A percentile compares a stretch with the other conserved stretches of the same genome.
phyloP scores from a whole-genome alignment of 2,113 vertebrate genomes.

The Butorides virescens region DNA sequence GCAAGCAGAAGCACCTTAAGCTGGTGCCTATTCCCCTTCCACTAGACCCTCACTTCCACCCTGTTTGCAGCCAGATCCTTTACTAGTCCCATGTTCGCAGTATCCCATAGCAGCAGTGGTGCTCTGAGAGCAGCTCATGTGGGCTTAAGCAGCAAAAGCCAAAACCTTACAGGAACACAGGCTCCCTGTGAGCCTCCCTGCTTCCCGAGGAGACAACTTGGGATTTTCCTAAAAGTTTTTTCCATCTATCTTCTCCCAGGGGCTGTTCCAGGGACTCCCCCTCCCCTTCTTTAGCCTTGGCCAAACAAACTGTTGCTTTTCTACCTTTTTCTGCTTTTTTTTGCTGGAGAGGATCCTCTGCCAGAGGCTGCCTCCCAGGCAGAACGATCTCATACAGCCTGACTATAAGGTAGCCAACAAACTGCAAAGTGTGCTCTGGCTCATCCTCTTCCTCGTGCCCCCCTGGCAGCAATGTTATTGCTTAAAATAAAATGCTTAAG shows the following conservation, averaged over 20 bases:
- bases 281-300: not conserved
- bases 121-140: not conserved
- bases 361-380: not conserved
- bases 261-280: not conserved
- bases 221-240: not conserved
- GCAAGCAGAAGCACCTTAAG: not conserved
- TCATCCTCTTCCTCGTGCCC: not conserved
- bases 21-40: not conserved
- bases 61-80: not conserved
- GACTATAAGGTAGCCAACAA: not conserved
- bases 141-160: not conserved
- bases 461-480: not conserved
- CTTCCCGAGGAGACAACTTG: not conserved
- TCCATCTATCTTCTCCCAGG: not conserved
- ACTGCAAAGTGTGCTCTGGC: not conserved
- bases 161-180: not conserved
- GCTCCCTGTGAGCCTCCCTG: not conserved
- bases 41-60: not conserved
- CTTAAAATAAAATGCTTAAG: not conserved
- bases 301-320: not conserved
- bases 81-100: fast-evolving
- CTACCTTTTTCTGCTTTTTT: not conserved
- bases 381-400: fast-evolving
- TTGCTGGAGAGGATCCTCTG: not conserved
- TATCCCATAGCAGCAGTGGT: not conserved